A percentile compares a stretch with the other conserved stretches of the same genome.
Evolutionary conservation across 2,888 invertebrate genomes (phyloP).

Genomic region (Blastobasis adustella): DNA sequence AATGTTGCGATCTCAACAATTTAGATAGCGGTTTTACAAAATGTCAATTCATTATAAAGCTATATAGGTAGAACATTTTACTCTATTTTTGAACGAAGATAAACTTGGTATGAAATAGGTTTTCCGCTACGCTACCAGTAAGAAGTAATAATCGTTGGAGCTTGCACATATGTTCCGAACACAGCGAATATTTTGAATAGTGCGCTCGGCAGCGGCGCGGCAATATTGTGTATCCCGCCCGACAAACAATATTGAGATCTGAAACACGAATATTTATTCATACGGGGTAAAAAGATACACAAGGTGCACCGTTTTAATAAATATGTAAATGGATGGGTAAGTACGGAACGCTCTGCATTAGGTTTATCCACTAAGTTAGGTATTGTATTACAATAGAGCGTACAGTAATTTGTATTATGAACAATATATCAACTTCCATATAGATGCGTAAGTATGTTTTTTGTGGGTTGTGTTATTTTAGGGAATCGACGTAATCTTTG

Average conservation of each 20-base stretch:
- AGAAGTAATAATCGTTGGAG: constrained; percentile 61
- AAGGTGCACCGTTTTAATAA: constrained; percentile 23
- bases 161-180: constrained; percentile 49
- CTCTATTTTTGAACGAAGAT: not conserved
- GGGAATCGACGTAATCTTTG: no score
- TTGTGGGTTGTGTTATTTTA: no score
- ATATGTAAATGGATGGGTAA: not conserved
- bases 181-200: constrained; percentile 47
- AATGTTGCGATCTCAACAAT: no score
- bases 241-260: constrained; percentile 59
- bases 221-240: constrained; percentile 33
- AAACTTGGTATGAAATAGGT: not conserved
- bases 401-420: no score
- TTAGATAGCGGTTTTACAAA: not conserved
- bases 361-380: no score
- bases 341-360: no score
- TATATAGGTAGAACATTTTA: not conserved
- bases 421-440: no score
- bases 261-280: constrained; percentile 52
- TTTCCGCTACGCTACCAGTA: constrained; percentile 12
- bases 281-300: constrained; percentile 11
- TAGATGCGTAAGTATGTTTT: no score
- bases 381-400: no score
- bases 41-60: not conserved
- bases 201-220: constrained; percentile 25